These are phyloP conservation scores for Equus przewalskii DNA, from an alignment of 2,113 vertebrate species.

Conservation along the genomic window DNA sequence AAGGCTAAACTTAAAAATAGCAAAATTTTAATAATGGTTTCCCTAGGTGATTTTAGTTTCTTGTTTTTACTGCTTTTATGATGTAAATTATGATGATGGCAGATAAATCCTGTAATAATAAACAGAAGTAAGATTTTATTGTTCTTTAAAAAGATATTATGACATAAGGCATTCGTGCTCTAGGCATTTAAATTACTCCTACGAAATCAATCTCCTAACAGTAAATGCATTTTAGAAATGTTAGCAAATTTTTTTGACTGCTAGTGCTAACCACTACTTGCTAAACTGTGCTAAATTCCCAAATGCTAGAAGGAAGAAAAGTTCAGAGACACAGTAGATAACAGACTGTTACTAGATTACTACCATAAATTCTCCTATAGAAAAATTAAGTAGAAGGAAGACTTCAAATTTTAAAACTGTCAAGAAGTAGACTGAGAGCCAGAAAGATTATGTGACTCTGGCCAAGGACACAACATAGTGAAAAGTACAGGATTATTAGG, in stretches of 20 bases:
- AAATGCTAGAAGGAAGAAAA: slow-evolving; percentile 39
- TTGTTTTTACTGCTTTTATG: not conserved
- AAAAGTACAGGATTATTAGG: not conserved
- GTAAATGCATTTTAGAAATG: slow-evolving; percentile 33
- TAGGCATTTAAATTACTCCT: not conserved
- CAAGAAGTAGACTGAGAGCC: not conserved
- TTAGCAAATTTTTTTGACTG: not conserved
- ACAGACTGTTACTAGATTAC: not conserved
- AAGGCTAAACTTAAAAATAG: not conserved
- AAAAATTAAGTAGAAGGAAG: slow-evolving; percentile 47
- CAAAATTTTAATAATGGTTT: slow-evolving; percentile 40
- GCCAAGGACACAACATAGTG: not conserved
- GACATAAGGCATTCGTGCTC: not conserved
- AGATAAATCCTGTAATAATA: not conserved
- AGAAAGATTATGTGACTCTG: not conserved
- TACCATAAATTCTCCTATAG: not conserved
- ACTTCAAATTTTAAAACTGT: slow-evolving; percentile 13
- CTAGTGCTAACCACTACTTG: not conserved
- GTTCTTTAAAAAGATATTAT: not conserved
- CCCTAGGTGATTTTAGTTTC: slow-evolving; percentile 15
- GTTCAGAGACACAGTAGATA: not conserved
- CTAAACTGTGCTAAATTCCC: not conserved
- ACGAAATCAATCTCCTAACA: not conserved
- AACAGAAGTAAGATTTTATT: not conserved
- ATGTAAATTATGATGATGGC: not conserved